These are phyloP conservation scores for Mycteria americana DNA, from an alignment of 2,797 vertebrate genomes.

Conservation along the genomic window DNA sequence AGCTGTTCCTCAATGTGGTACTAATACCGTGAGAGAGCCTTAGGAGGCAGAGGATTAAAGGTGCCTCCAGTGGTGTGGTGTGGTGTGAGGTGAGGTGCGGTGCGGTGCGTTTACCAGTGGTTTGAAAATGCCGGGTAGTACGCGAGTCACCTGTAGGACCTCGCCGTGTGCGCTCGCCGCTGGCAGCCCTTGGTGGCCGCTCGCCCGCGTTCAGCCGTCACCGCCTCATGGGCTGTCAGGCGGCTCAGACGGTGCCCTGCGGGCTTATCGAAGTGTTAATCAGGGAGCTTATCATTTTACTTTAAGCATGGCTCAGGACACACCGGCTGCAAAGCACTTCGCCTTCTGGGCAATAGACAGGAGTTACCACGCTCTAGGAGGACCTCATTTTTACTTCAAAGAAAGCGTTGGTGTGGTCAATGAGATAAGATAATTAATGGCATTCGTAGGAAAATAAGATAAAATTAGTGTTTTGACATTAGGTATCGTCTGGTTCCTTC, in stretches of 20 bases:
- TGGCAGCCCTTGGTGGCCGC: neutral
- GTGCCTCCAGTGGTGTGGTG: neutral
- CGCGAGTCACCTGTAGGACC: neutral
- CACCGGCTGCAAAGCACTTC: neutral
- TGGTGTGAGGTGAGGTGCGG: neutral
- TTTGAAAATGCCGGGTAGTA: rapidly evolving
- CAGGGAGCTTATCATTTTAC: neutral
- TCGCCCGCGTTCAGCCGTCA: neutral
- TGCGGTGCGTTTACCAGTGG: neutral
- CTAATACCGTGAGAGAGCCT: neutral
- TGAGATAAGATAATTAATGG: neutral
- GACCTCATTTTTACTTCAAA: neutral
- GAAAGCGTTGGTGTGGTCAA: neutral
- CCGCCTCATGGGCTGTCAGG: neutral
- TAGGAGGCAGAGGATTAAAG: neutral
- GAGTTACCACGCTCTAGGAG: neutral
- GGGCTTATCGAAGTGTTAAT: neutral
- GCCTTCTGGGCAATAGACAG: neutral
- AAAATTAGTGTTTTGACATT: neutral
- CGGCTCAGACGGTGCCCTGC: neutral
- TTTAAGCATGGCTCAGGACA: neutral
- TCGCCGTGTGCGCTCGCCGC: neutral
- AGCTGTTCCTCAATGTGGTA: neutral
- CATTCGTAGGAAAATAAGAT: neutral
- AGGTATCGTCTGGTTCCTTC: neutral